Evolutionary conservation across 2,113 vertebrate species (phyloP).

Genomic region (Eupsittula cactorum): DNA sequence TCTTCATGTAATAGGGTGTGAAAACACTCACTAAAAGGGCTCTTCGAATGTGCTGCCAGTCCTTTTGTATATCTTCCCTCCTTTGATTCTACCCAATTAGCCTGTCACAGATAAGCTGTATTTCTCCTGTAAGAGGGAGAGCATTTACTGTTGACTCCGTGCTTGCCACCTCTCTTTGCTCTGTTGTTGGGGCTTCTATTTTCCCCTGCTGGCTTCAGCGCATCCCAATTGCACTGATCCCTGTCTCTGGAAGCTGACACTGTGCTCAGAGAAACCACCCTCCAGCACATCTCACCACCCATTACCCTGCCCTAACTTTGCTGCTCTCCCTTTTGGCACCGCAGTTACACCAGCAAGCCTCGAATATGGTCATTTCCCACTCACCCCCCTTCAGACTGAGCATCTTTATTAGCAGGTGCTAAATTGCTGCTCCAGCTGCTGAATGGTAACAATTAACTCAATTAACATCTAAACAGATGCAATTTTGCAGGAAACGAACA

Average conservation of each 20-base stretch:
- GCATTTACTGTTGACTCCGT: neutral
- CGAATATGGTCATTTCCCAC: constrained; percentile 23
- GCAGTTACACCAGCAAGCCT: neutral
- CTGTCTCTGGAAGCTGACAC: neutral
- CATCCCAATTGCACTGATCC: neutral
- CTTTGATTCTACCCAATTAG: neutral
- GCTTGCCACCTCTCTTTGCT: neutral
- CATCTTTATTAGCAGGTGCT: constrained; percentile 72
- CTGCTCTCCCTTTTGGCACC: neutral
- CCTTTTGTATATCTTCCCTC: neutral
- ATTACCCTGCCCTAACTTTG: neutral
- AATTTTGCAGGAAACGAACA: constrained; percentile 75
- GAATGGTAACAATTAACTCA: constrained; percentile 72
- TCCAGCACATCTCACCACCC: neutral
- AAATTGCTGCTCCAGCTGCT: constrained; percentile 75
- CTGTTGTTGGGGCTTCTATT: no score
- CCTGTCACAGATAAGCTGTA: neutral
- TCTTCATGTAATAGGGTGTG: neutral
- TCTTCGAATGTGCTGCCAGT: neutral
- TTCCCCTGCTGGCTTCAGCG: neutral
- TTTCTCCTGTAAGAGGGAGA: neutral
- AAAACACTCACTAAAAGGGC: neutral
- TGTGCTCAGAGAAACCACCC: neutral
- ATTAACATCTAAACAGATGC: constrained; percentile 75
- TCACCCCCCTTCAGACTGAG: neutral